Conservation (phyloP, 2,888 invertebrate species). For the Dolichopus griseipennis region DNA sequence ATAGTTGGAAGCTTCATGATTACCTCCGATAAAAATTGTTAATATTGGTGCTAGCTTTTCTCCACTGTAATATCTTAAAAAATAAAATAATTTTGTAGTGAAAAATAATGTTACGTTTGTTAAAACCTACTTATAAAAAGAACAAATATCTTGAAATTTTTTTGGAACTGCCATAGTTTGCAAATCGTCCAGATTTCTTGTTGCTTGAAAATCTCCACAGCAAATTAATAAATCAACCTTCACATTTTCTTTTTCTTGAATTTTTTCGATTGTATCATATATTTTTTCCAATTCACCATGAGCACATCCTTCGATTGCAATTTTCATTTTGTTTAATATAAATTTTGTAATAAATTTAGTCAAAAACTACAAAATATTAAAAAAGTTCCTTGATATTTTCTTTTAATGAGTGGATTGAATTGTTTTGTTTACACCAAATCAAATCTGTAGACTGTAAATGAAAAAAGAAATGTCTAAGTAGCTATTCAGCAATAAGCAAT, state of each 20-base stretch:
- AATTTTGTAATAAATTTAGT: background rate
- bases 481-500: no score
- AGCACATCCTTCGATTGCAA: slow-evolving; percentile 95
- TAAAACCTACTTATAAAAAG: slow-evolving; percentile 75
- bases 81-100: slow-evolving; percentile 13
- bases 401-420: no score
- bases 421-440: no score
- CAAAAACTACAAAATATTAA: no score
- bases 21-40: slow-evolving; percentile 96
- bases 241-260: slow-evolving; percentile 49
- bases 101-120: background rate
- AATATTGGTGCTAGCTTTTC: slow-evolving; percentile 81
- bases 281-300: slow-evolving; percentile 96
- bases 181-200: slow-evolving; percentile 81
- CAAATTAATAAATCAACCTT: slow-evolving; percentile 89
- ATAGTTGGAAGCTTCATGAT: slow-evolving; percentile 97
- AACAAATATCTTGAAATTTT: slow-evolving; percentile 81
- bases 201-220: slow-evolving; percentile 97
- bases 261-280: slow-evolving; percentile 76
- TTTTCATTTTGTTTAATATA: slow-evolving; percentile 57
- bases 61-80: slow-evolving; percentile 81
- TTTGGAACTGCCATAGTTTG: slow-evolving; percentile 91
- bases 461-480: no score
- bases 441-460: no score
- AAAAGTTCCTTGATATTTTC: no score